Base-by-base conservation (phyloP, 1,140 invertebrate species). In the Alviniconcha marisindica region DNA sequence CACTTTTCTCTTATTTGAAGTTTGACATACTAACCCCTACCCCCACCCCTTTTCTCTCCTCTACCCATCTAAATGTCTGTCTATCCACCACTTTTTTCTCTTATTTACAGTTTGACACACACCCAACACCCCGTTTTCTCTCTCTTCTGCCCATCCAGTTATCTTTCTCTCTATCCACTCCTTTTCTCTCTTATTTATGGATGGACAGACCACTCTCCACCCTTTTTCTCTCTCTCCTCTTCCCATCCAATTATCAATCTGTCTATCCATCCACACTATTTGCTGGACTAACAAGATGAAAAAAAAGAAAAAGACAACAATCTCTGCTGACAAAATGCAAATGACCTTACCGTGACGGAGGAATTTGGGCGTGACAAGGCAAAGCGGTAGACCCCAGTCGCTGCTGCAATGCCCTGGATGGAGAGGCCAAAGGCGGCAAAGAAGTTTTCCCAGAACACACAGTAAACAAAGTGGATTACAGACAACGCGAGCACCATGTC, bases 361-460 rank as follows among this genome's bases (percentile, higher is more conserved):
- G 51, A 10, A 18, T 80, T 60, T n/a, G 60, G 56, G 18, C 40
- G 21, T 60, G 36, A 44, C 24, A 44, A 15, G 12, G 79, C 83
- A 83, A 89, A 90, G 60, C 85, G 82, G 31, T 86, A 69, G 0
- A 89, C 84, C 24, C 89, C 89, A 56, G 86, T 24, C 1, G 79
- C 77, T 7, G 89, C 89, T 2, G 89, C 89, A 28, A 79, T 63
- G 15, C 85, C 87, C 66, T 88, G 87, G 12, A 88, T 85, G 36
- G 69, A 56, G n/a, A 90, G 69, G 4, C 86, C 88, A 36, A 88
- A 5, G 1, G 80, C 83, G 40, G 88, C 86, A 74, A 87, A 80
- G 7, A 84, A 24, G 66, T 82, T 83, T 0, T 71, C 36, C 33
- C 42, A 51, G 28, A 82, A 71, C 38, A 85, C 83, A 12, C 76